Evolutionary conservation across 2,113 vertebrate genomes (phyloP), one percentile per base, ranked within the genome.

Genomic region (Thryonomys swinderianus): DNA sequence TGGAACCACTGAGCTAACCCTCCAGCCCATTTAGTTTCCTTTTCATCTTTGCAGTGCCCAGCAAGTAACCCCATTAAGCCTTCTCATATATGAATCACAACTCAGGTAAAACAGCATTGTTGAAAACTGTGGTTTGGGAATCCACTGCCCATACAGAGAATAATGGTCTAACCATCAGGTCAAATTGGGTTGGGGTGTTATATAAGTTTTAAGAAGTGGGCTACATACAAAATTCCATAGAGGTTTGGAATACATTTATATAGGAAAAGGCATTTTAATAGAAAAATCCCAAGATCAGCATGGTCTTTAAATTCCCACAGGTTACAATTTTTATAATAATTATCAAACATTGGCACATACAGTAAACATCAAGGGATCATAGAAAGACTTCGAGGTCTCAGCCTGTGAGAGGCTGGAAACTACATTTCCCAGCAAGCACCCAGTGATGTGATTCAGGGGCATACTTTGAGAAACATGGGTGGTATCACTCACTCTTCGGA

Each of bases 401-500:
- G 3, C 3, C 25, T 32, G 55, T 61, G 21, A 69, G 0, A 84
- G 48, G 48, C 40, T 40, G 59, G 48, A 86, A 61, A 25, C 13
- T 32, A 0, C 13, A 67, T 55, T 88, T 92, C 23, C 20, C 8
- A 74, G 23, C 4, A 87, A 86, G 23, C 7, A 32, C 55, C 53
- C 34, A 57, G 25, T 45, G 2, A n/a, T 25, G 12, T 23, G 12
- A 51, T 23, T 4, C 4, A 57, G 11, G 1, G 20, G 7, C 27
- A 32, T 0, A 7, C 17, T 59, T 40, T 42, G 51, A 79, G 32
- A 82, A 71, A 45, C 20, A 85, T 2, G 4, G 6, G 34, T 61
- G 21, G 3, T 40, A 62, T 74, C 69, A 20, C 2, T 57, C 0
- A 16, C 1, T 51, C 0, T 34, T 2, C 27, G 48, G 62, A 0